phyloP scores from a whole-genome alignment of 2,888 invertebrate genomes.

The Dynastes hyllus region DNA sequence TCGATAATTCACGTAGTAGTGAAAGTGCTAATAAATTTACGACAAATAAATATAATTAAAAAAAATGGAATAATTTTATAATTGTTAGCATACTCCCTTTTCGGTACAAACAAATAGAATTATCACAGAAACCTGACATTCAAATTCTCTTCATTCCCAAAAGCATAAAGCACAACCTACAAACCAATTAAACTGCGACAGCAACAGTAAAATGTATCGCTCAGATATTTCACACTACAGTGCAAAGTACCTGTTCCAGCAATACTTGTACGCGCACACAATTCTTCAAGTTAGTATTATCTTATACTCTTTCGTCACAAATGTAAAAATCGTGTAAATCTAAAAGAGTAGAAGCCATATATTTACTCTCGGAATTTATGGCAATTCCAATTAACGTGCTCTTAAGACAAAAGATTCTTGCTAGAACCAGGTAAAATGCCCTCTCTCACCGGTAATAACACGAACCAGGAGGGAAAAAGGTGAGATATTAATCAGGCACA shows the following conservation, averaged over 20 bases:
- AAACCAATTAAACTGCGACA: background rate
- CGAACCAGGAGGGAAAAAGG: constrained; percentile 28
- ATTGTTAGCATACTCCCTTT: too few relatives aligned
- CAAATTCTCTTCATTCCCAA: too few relatives aligned
- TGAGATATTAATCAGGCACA: constrained; percentile 44
- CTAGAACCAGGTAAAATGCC: constrained; percentile 39
- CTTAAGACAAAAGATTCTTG: constrained; percentile 42
- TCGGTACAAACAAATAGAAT: too few relatives aligned
- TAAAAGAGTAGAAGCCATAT: constrained; percentile 40
- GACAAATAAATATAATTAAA: too few relatives aligned
- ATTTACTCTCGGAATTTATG: constrained; percentile 44
- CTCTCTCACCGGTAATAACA: constrained; percentile 33
- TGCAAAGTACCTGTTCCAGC: too few relatives aligned
- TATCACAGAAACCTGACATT: too few relatives aligned
- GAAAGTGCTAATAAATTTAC: too few relatives aligned
- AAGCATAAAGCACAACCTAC: too few relatives aligned
- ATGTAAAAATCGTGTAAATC: constrained; percentile 45
- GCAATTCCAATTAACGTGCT: constrained; percentile 46
- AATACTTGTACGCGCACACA: background rate
- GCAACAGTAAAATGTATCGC: background rate
- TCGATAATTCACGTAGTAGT: too few relatives aligned
- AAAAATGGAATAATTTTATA: too few relatives aligned
- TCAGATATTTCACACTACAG: too few relatives aligned
- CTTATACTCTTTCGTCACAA: constrained; percentile 19
- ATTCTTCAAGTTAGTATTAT: constrained; percentile 16